Evolutionary conservation across 2,888 invertebrate species (phyloP).

Genomic region (Agrochola macilenta): DNA sequence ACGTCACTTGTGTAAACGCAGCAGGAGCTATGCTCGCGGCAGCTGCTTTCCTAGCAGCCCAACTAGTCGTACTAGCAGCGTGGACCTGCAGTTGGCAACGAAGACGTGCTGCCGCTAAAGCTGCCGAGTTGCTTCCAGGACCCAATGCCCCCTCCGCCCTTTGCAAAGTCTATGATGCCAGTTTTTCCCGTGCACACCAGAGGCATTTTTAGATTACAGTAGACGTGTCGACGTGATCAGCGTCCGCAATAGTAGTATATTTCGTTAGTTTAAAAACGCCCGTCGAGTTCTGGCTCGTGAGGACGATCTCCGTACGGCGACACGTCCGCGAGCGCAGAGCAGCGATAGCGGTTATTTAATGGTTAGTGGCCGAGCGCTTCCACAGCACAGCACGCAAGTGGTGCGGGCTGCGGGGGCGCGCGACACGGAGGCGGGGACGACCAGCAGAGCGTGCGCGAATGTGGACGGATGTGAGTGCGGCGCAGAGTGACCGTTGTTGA

Average conservation of each 20-base stretch:
- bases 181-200: slow-evolving; percentile 94
- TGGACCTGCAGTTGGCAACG: slow-evolving; percentile 97
- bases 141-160: slow-evolving; percentile 91
- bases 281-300: slow-evolving; percentile 84
- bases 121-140: slow-evolving; percentile 92
- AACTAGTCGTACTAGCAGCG: slow-evolving; percentile 96
- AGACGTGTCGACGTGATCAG: slow-evolving; percentile 84
- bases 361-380: slow-evolving; percentile 83
- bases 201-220: slow-evolving; percentile 87
- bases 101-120: slow-evolving; percentile 92
- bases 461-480: slow-evolving; percentile 84
- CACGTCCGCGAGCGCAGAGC: slow-evolving; percentile 81
- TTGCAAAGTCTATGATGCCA: slow-evolving; percentile 97
- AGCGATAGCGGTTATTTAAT: slow-evolving; percentile 86
- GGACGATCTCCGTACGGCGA: slow-evolving; percentile 72
- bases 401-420: slow-evolving; percentile 76
- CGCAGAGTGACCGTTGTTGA: slow-evolving; percentile 76
- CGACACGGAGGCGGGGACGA: slow-evolving; percentile 89
- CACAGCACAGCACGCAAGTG: slow-evolving; percentile 78
- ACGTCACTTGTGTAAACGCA: slow-evolving; percentile 93
- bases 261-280: slow-evolving; percentile 86
- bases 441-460: slow-evolving; percentile 84
- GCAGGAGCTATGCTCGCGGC: slow-evolving; percentile 96
- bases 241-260: slow-evolving; percentile 90
- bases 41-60: slow-evolving; percentile 96